phyloP scores from a whole-genome alignment of 2,888 invertebrate species.

The Sialis lutaria region DNA sequence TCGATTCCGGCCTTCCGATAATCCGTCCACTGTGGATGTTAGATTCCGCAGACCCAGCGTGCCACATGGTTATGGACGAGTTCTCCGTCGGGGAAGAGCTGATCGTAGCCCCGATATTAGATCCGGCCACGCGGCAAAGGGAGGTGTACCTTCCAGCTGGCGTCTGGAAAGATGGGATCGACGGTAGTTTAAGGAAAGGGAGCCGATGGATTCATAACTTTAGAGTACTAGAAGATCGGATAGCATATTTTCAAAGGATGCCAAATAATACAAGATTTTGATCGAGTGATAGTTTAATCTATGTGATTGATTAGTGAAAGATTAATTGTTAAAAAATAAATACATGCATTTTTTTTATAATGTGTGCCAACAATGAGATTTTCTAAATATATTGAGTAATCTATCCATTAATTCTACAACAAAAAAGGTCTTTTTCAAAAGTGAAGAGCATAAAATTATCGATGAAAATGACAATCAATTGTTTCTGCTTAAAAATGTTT shows the following conservation, averaged over 20 bases:
- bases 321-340: too few species aligned
- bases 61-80: constrained; percentile 63
- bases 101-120: constrained; percentile 75
- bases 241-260: constrained; percentile 71
- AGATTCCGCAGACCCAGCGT: constrained; percentile 60
- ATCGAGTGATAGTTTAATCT: constrained; percentile 6
- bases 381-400: too few species aligned
- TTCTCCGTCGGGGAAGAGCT: constrained; percentile 81
- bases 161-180: constrained; percentile 85
- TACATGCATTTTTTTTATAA: too few species aligned
- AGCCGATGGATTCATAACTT: constrained; percentile 84
- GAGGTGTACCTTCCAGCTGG: constrained; percentile 84
- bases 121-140: constrained; percentile 46
- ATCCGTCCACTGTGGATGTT: constrained; percentile 84
- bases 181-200: constrained; percentile 69
- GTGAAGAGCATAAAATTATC: too few species aligned
- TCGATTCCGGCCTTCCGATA: constrained; percentile 68
- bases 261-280: constrained; percentile 69
- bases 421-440: too few species aligned
- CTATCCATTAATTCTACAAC: too few species aligned
- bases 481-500: too few species aligned
- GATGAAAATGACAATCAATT: too few species aligned
- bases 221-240: constrained; percentile 56
- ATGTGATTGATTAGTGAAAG: too few species aligned
- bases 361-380: too few species aligned